phyloP scores from a whole-genome alignment of 2,113 vertebrate genomes.

The Ceyx cyanopectus region DNA sequence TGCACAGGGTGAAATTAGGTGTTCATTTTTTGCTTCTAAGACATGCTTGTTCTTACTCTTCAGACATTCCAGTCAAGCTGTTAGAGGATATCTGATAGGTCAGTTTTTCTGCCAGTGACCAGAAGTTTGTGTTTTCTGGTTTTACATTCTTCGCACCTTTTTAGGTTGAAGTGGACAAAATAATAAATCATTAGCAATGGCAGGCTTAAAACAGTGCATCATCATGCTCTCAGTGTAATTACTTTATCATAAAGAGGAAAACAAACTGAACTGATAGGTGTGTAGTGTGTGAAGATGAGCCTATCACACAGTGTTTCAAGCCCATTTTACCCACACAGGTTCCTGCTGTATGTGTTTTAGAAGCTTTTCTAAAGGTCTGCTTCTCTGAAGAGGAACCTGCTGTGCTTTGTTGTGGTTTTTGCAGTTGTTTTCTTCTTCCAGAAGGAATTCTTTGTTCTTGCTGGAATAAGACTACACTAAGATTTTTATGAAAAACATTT shows the following conservation, averaged over 20 bases:
- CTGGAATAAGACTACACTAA: neutral
- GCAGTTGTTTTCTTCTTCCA: neutral
- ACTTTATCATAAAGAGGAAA: conserved; percentile 18
- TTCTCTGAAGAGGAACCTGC: neutral
- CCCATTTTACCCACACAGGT: neutral
- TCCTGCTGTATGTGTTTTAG: neutral
- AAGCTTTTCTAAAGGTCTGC: neutral
- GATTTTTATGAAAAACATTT: neutral
- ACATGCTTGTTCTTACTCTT: neutral
- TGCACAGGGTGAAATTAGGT: neutral
- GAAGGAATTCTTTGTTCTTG: neutral
- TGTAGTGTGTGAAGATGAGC: conserved; percentile 10
- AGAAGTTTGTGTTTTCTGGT: neutral
- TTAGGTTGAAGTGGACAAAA: neutral
- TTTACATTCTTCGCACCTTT: conserved; percentile 1
- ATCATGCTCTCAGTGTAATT: neutral
- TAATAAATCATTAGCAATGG: neutral
- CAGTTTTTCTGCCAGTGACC: neutral
- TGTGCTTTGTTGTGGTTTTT: neutral
- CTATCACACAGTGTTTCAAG: neutral
- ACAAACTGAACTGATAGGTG: conserved; percentile 16
- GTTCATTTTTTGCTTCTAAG: neutral
- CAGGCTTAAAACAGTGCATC: neutral
- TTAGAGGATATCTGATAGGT: neutral
- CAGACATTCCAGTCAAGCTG: neutral